Evolutionary conservation across 2,888 invertebrate species (phyloP), one percentile per base, ranked within the genome.

Genomic region (Drosophila mercatorum): DNA sequence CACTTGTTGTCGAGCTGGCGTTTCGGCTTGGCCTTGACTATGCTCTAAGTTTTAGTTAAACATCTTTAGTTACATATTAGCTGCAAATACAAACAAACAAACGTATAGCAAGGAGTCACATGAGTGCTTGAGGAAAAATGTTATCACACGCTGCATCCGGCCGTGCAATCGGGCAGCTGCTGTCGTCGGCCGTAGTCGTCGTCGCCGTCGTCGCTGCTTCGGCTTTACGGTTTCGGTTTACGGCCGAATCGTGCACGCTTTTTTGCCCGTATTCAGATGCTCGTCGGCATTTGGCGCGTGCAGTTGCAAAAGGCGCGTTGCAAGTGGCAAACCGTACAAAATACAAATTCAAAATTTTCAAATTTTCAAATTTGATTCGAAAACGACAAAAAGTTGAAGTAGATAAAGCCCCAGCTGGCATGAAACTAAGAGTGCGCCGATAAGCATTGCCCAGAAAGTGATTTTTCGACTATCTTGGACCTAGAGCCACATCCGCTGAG

Each of bases 71-170:
- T 73, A 62, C 47, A 53, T 73, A 76, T 76, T 58, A 68, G 73
- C 64, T 62, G 36, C 56, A 40, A 49, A 59, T 51, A 26, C 36
- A 34, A 46, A 38, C 11, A n/a, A 44, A 14, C 11, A 2, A 6
- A 31, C 38, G 34, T 28, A 8, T 8, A 5, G 17, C n/a, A 41
- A 43, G 58, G 60, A 47, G 64, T 46, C 51, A 52, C 59, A 73
- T 64, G 62, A 66, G 40, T 63, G 22, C 62, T 70, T 66, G 60
- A 74, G 77, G 75, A 81, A 87, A 82, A 87, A 87, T 85, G 86
- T 89, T 88, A 88, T 89, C 88, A 88, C 74, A 79, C 85, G 79
- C 85, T 89, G 88, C 88, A 88, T 89, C 89, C 89, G 88, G 81
- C 76, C 66, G 70, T 28, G 57, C 44, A 57, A 59, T 53, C 38